Evolutionary conservation across 2,113 vertebrate genomes (phyloP).

Genomic region (Rhipidura dahli): DNA sequence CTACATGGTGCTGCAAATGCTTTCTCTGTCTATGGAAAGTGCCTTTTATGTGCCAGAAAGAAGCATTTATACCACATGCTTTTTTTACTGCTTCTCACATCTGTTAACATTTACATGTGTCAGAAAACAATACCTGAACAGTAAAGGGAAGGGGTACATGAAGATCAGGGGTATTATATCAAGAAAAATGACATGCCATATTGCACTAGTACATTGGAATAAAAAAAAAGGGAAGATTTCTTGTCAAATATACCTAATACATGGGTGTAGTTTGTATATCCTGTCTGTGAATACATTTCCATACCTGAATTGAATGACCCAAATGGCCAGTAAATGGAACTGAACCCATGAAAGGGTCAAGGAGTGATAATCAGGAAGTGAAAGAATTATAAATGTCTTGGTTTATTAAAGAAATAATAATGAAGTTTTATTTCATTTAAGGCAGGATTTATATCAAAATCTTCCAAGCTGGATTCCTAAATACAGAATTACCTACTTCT

Average conservation of each 20-base stretch:
- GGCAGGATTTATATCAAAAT: neutral
- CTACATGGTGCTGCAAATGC: slow-evolving; percentile 30
- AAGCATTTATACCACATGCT: slow-evolving; percentile 48
- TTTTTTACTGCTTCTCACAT: slow-evolving; percentile 57
- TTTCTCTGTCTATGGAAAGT: slow-evolving; percentile 61
- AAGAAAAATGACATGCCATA: neutral
- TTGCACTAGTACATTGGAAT: neutral
- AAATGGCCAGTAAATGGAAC: neutral
- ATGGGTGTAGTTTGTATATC: neutral
- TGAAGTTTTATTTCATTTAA: neutral
- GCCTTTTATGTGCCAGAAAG: slow-evolving; percentile 41
- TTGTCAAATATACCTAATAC: neutral
- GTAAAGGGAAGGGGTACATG: slow-evolving; percentile 15
- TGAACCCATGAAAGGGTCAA: neutral
- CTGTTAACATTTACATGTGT: slow-evolving; percentile 60
- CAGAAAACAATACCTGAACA: slow-evolving; percentile 61
- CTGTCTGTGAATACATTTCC: neutral
- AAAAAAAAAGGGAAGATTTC: neutral
- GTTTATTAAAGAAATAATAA: neutral
- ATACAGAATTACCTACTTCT: neutral
- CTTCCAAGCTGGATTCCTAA: neutral
- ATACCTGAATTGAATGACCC: neutral
- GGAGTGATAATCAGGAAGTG: neutral
- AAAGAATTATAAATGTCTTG: neutral
- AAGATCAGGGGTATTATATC: slow-evolving; percentile 40